Base-by-base conservation (phyloP, 2,113 vertebrate genomes). In the Bagarius yarrelli region DNA sequence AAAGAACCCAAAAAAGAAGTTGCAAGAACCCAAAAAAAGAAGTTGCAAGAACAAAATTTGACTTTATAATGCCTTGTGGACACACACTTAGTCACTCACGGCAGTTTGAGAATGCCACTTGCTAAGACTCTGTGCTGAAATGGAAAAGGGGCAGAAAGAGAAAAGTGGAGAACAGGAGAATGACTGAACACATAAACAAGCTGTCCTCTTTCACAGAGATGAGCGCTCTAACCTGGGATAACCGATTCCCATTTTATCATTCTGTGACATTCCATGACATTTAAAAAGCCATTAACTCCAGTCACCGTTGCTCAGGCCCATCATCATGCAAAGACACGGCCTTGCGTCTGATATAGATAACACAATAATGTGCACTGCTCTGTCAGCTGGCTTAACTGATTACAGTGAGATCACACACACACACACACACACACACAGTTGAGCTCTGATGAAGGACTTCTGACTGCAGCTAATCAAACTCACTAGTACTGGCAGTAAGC, bases 271-370 rank as follows among this genome's bases (percentile, higher is more conserved):
- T 94, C 91, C 89, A 88, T 94, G 93, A 93, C 93, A 94, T 94
- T 94, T 94, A 94, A 93, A 94, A 93, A 93, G 92, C 92, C 90
- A 94, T 94, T 94, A 93, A 91, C 90, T 91, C 88, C 83, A 87
- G 77, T 60, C 83, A 47, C 83, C 66, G 59, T 57, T 70, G 74
- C 85, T 84, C 87, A 91, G 88, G 88, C 88, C 88, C 87, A 89
- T 89, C 86, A 87, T 88, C 87, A 89, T 92, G 90, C 89, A 90
- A 79, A 79, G 85, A 80, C 61, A 56, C 75, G 52, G 70, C 52
- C 52, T 66, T 63, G 57, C 57, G 83, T 76, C 76, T 78, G 70
- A 57, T 70, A 56, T 74, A 79, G 76, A 83, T 85, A 83, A 83
- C 74, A 76, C 78, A 82, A 82, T 85, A 78, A 57, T 80, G 80